These are phyloP conservation scores for Rafetus swinhoei DNA, from an alignment of 2,113 vertebrate species.

Conservation along the genomic window DNA sequence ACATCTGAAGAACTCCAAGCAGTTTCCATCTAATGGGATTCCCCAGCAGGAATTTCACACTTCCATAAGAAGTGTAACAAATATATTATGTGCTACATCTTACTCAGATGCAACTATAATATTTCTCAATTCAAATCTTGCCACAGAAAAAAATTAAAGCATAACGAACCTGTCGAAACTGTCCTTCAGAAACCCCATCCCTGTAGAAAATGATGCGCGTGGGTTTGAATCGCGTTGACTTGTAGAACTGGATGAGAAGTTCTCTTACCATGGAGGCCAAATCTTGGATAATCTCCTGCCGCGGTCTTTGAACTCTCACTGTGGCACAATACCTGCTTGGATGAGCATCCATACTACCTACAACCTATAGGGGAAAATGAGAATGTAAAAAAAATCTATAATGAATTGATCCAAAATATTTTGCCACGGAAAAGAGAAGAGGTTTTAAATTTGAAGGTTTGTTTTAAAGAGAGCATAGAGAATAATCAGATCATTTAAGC, in stretches of 20 bases:
- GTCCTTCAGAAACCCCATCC: constrained; percentile 94
- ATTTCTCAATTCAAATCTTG: background rate
- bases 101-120: background rate
- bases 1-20: background rate
- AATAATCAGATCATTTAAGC: background rate
- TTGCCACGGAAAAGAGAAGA: fast-evolving
- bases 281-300: constrained; percentile 98
- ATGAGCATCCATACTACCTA: constrained; percentile 99
- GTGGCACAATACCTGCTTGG: constrained; percentile 99
- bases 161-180: constrained; percentile 94
- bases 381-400: background rate
- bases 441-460: background rate
- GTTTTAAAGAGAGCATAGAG: background rate
- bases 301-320: constrained; percentile 94
- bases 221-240: constrained; percentile 98
- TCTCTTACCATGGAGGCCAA: constrained; percentile 98
- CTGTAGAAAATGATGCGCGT: constrained; percentile 98
- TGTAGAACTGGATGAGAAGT: constrained; percentile 99
- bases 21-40: background rate
- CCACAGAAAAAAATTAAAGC: background rate
- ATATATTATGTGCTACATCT: background rate
- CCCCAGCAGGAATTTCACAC: background rate
- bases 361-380: constrained; percentile 83
- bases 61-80: background rate
- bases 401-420: background rate